Conservation (phyloP, 1,140 invertebrate species). For the Tetragnatha versicolor region DNA sequence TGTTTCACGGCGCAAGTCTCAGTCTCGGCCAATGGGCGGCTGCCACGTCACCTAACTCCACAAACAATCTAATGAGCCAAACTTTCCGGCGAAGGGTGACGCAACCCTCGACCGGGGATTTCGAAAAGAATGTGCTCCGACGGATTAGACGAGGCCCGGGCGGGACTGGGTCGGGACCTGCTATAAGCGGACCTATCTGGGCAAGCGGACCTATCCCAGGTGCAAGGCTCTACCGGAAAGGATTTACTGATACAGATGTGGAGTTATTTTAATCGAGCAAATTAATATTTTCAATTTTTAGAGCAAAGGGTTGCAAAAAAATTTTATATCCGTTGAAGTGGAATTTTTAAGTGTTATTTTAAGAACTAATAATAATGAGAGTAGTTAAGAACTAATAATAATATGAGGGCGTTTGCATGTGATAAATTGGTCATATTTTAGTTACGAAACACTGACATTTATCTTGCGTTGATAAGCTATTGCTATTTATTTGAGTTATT, state of each 20-base stretch:
- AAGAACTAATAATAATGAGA: too few species aligned
- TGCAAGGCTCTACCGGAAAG: neutral
- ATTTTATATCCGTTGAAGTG: too few species aligned
- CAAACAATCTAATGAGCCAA: neutral
- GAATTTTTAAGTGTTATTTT: too few species aligned
- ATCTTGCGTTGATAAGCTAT: too few species aligned
- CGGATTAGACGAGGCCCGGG: neutral
- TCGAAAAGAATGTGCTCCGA: neutral
- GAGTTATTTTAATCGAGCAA: too few species aligned
- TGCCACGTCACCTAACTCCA: neutral
- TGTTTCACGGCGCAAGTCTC: neutral
- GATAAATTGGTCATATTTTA: too few species aligned
- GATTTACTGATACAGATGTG: neutral
- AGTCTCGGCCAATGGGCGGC: neutral
- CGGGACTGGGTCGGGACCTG: neutral
- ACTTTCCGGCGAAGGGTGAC: constrained; percentile 4
- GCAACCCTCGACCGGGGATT: constrained; percentile 17
- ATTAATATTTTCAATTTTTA: too few species aligned
- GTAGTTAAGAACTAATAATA: too few species aligned
- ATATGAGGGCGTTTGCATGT: too few species aligned
- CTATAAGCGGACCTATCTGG: neutral
- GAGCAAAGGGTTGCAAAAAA: too few species aligned
- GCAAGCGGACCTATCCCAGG: neutral
- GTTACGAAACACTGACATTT: too few species aligned
- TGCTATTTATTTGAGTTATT: too few species aligned